Base-by-base conservation (phyloP, 2,888 invertebrate genomes). In the Ferdinandea cuprea region DNA sequence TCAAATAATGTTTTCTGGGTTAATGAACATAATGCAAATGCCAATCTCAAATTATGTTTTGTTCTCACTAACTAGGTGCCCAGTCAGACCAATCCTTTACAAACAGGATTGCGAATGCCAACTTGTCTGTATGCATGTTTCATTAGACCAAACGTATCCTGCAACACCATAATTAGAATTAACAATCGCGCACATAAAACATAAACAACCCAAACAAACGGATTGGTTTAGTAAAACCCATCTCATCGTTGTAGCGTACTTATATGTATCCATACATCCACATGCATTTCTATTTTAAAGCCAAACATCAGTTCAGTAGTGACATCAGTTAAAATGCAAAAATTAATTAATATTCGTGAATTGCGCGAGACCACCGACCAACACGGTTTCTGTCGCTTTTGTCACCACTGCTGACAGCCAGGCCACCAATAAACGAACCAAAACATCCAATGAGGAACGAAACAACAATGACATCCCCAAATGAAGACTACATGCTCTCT, bases 341-440 rank as follows among this genome's bases (percentile, higher is more conserved):
- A 63, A 76, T 80, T 80, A 80, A 80, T 80, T 80, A 80, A 80
- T 80, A 76, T 76, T 69, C 63, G 69, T 69, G 69, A 74, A 80
- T 69, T 50, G 63, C 37, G 35, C 58, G 28, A 50, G 61, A 58
- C 69, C 80, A 28, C 48, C 42, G 19, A 35, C 59, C 65, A 73
- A 73, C 66, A 73, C 13, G 37, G 9, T 44, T 56, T 21, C 59
- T 13, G 54, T 56, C 69, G 15, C 44, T 77, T 17, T 19, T 58
- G 42, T 44, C 25, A 50, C 56, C 65, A 44, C 42, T 54, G 78
- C 63, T 78, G 72, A 78, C 71, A 71, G 19, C 46, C 61, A 48
- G n/a, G 35, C 40, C 40, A 50, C 63, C 65, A 42, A 44, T 32
- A 25, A 65, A 66, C 50, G 30, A 32, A 42, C 50, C 66, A 66